phyloP scores from a whole-genome alignment of 2,113 vertebrate genomes.

The Condylura cristata region DNA sequence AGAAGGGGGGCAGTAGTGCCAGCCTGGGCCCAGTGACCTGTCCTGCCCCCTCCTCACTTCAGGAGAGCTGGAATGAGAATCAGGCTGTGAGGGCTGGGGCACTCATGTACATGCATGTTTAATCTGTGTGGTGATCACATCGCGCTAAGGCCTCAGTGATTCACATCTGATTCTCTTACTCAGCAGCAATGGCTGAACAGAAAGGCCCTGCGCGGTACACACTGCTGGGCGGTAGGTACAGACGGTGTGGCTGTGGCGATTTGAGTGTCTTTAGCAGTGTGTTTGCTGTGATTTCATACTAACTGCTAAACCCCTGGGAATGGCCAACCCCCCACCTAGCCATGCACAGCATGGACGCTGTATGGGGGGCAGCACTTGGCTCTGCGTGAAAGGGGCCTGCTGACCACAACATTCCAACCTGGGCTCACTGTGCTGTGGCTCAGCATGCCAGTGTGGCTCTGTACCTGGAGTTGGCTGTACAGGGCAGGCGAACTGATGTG shows the following conservation, averaged over 20 bases:
- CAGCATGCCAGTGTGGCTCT: neutral
- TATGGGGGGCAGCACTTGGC: neutral
- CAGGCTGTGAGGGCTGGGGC: neutral
- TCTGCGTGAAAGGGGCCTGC: neutral
- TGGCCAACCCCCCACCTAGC: neutral
- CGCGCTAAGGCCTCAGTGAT: neutral
- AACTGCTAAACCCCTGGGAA: neutral
- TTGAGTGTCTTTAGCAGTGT: neutral
- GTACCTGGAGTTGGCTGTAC: neutral
- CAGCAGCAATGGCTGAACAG: slow-evolving; percentile 53
- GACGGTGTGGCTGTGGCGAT: rapidly evolving
- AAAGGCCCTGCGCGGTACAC: neutral
- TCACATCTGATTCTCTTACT: slow-evolving; percentile 13
- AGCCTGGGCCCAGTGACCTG: neutral
- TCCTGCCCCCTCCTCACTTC: neutral
- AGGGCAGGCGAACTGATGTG: neutral
- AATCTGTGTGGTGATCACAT: rapidly evolving
- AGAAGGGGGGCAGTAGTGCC: neutral
- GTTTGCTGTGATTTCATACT: neutral
- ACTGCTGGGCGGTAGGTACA: slow-evolving; percentile 68
- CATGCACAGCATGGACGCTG: no score
- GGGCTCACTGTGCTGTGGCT: neutral
- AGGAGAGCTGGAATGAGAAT: neutral
- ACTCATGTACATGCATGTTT: neutral
- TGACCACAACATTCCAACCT: no score